Evolutionary conservation across 2,888 invertebrate species (phyloP).

Genomic region (Drosophila stalkeri): DNA sequence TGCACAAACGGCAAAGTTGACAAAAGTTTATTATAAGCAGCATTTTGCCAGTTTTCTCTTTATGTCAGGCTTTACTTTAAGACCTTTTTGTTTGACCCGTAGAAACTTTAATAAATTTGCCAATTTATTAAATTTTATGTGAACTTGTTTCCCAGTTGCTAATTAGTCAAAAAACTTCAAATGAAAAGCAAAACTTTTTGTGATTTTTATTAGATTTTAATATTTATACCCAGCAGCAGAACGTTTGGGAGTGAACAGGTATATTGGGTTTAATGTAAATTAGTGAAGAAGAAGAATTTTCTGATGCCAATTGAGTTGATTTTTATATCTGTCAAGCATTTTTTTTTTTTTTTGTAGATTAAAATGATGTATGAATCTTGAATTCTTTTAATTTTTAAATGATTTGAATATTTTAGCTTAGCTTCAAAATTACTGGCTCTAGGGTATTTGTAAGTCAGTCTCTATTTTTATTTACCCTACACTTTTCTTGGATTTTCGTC

Average conservation of each 20-base stretch:
- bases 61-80: constrained; percentile 33
- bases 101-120: constrained; percentile 36
- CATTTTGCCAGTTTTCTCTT: constrained; percentile 25
- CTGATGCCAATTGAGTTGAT: background rate
- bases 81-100: constrained; percentile 20
- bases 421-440: too few species aligned
- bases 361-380: background rate
- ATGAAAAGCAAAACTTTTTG: constrained; percentile 29
- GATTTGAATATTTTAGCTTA: too few species aligned
- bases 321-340: background rate
- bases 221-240: constrained; percentile 1
- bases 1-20: constrained; percentile 50
- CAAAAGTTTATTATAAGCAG: constrained; percentile 71
- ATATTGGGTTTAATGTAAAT: background rate
- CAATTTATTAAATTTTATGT: constrained; percentile 30
- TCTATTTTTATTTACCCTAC: background rate
- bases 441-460: background rate
- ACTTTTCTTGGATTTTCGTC: background rate
- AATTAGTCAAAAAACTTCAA: constrained; percentile 46
- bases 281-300: too few species aligned
- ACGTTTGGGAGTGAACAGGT: background rate
- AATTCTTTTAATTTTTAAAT: background rate
- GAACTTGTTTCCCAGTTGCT: constrained; percentile 25
- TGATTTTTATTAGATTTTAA: constrained; percentile 1
- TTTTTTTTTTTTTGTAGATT: background rate